Evolutionary conservation across 2,888 invertebrate species (phyloP).

Genomic region (Volucella bombylans): DNA sequence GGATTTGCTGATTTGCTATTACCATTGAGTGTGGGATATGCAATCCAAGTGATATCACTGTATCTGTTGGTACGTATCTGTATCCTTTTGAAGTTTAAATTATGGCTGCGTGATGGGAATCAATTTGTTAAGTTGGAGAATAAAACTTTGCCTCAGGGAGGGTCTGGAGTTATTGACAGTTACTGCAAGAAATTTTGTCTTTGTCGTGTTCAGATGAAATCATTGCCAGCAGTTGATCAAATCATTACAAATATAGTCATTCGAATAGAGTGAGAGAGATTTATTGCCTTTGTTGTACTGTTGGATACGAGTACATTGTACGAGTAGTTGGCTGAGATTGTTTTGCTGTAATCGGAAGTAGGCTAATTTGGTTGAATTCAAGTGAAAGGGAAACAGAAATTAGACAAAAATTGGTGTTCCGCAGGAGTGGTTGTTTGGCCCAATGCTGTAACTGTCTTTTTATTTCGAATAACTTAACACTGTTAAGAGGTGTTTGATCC

Average conservation of each 20-base stretch:
- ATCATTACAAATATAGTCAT: constrained; percentile 13
- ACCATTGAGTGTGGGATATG: not conserved
- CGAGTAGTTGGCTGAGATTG: too few species aligned
- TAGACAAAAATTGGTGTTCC: too few species aligned
- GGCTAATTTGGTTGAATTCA: too few species aligned
- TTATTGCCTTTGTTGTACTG: constrained; percentile 9
- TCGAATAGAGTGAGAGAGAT: not conserved
- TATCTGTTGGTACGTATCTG: constrained; percentile 8
- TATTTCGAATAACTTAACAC: too few species aligned
- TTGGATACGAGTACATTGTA: too few species aligned
- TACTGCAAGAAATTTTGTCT: constrained; percentile 12
- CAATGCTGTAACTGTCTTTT: too few species aligned
- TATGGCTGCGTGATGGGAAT: constrained; percentile 55
- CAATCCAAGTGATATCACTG: constrained; percentile 30
- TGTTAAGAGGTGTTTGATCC: too few species aligned
- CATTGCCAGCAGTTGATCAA: not conserved
- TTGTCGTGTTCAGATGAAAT: not conserved
- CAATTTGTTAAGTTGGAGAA: constrained; percentile 48
- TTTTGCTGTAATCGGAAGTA: too few species aligned
- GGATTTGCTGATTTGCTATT: constrained; percentile 20
- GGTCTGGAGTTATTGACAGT: constrained; percentile 45
- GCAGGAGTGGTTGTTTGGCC: too few species aligned
- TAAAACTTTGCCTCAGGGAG: constrained; percentile 11
- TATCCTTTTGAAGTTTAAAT: constrained; percentile 40
- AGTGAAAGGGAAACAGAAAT: too few species aligned